A percentile compares a stretch with the other conserved stretches of the same genome.
Evolutionary conservation across 2,113 vertebrate species (phyloP).

Genomic region (Polypterus senegalus): DNA sequence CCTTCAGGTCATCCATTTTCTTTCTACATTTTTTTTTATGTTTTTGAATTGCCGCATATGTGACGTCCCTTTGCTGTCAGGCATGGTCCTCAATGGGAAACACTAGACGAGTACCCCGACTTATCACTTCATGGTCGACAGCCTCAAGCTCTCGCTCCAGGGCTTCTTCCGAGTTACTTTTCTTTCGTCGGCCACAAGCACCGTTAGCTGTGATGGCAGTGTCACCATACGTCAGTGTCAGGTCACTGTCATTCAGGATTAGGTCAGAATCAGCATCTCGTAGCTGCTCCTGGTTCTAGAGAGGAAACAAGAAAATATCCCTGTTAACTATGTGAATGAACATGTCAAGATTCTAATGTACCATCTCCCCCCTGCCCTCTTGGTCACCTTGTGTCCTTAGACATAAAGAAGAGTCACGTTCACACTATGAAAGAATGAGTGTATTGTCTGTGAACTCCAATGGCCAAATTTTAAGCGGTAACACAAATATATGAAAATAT

Average conservation of each 20-base stretch:
- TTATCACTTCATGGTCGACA: conserved; percentile 75
- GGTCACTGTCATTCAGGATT: conserved; percentile 75
- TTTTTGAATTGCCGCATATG: too few species aligned
- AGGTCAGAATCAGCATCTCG: conserved; percentile 81
- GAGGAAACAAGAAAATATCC: conserved; percentile 19
- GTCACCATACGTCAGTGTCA: conserved; percentile 83
- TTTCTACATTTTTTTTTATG: too few species aligned
- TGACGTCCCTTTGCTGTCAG: conserved; percentile 38
- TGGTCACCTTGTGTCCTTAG: too few species aligned
- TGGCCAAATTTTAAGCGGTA: too few species aligned
- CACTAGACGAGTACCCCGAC: conserved; percentile 78
- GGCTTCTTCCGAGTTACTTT: conserved; percentile 71
- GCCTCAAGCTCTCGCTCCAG: conserved; percentile 77
- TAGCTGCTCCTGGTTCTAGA: conserved; percentile 81
- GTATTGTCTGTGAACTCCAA: too few species aligned
- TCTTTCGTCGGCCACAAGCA: conserved; percentile 52
- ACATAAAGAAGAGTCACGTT: too few species aligned
- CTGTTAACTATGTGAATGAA: too few species aligned
- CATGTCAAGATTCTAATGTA: too few species aligned
- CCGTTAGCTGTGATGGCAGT: conserved; percentile 82
- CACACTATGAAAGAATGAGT: too few species aligned
- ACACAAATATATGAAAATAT: too few species aligned
- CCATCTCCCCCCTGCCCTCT: too few species aligned
- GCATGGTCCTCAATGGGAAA: conserved; percentile 85
- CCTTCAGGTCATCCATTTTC: too few species aligned